Conservation (phyloP, 2,888 invertebrate species). For the Thera britannica region DNA sequence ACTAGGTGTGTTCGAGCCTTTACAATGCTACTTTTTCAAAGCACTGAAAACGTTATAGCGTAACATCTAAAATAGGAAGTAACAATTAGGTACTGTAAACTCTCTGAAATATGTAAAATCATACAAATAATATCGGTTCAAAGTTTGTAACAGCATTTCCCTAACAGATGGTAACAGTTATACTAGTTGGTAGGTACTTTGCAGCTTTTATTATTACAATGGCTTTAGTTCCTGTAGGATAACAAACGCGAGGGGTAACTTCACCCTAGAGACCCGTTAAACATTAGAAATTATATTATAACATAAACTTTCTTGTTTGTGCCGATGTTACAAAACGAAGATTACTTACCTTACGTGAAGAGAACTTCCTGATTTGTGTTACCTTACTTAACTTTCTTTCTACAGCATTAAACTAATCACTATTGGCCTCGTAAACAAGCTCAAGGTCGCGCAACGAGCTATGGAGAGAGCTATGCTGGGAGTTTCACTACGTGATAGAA, state of each 20-base stretch:
- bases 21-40: too few relatives aligned
- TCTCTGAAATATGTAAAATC: too few relatives aligned
- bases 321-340: constrained; percentile 6
- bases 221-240: constrained; percentile 31
- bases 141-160: constrained; percentile 31
- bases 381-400: too few relatives aligned
- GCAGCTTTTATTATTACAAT: constrained; percentile 30
- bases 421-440: too few relatives aligned
- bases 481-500: too few relatives aligned
- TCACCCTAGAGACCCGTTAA: constrained; percentile 15
- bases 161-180: constrained; percentile 3
- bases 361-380: neutral
- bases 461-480: too few relatives aligned
- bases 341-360: neutral
- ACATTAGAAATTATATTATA: constrained; percentile 7
- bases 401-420: too few relatives aligned
- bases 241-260: constrained; percentile 22
- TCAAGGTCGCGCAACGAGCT: too few relatives aligned
- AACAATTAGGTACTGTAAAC: too few relatives aligned
- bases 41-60: too few relatives aligned
- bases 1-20: too few relatives aligned
- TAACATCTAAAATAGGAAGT: too few relatives aligned
- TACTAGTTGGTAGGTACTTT: constrained; percentile 7
- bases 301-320: constrained; percentile 20
- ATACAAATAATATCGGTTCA: neutral